A percentile compares a stretch with the other conserved stretches of the same genome.
phyloP scores from a whole-genome alignment of 2,888 invertebrate species.

The Ryuthela nishihirai region DNA sequence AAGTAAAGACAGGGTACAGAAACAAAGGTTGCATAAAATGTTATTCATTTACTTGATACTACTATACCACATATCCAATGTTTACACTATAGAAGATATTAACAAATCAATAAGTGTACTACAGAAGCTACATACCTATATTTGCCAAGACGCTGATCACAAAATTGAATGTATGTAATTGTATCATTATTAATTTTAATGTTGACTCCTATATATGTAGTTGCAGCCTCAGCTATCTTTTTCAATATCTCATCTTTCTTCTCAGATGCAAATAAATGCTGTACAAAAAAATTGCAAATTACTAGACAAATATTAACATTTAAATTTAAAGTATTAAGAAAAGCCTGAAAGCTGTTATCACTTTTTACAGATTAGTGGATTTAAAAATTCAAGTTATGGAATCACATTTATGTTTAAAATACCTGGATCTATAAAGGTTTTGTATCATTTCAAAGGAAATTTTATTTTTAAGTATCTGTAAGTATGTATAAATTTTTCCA shows the following conservation, averaged over 20 bases:
- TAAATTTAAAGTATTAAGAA: no score
- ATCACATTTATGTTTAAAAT: no score
- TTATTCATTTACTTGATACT: neutral
- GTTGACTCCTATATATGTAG: constrained; percentile 71
- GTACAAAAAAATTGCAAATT: constrained; percentile 43
- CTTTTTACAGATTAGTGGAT: no score
- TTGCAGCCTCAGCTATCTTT: constrained; percentile 78
- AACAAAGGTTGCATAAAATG: neutral
- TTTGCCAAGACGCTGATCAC: constrained; percentile 83
- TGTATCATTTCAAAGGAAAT: no score
- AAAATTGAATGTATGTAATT: constrained; percentile 81
- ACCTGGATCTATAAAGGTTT: no score
- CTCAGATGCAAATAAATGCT: constrained; percentile 81
- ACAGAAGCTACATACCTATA: constrained; percentile 63
- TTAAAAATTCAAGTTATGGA: no score
- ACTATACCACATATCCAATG: neutral
- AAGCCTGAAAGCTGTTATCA: no score
- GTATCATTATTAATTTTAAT: constrained; percentile 79
- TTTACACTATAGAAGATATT: neutral
- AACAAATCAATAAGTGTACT: neutral
- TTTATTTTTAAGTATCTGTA: no score
- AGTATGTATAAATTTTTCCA: no score
- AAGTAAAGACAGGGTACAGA: neutral
- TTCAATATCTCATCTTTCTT: constrained; percentile 82
- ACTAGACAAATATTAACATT: no score